phyloP scores from a whole-genome alignment of 1,140 invertebrate genomes.

The fruit fly (Drosophila melanogaster) region DNA sequence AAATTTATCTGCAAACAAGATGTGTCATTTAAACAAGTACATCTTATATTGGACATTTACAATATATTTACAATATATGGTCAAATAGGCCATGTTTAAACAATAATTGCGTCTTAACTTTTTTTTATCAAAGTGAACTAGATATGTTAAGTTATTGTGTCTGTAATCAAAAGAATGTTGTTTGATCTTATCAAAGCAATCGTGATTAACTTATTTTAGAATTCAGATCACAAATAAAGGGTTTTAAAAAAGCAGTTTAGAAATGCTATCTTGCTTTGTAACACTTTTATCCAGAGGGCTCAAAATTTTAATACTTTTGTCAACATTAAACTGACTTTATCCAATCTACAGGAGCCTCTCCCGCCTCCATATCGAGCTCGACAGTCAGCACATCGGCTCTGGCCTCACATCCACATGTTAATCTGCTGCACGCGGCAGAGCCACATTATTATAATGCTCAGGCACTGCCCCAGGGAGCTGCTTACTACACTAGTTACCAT shows the following conservation, averaged over 20 bases:
- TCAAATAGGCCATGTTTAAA: slow-evolving; percentile 1
- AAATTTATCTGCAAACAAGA: too few species aligned
- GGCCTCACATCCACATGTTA: slow-evolving; percentile 82
- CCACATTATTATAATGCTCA: slow-evolving; percentile 80
- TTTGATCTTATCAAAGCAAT: slow-evolving; percentile 1
- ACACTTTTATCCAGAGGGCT: not conserved
- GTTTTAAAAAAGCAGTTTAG: not conserved
- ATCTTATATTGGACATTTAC: too few species aligned
- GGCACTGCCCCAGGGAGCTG: slow-evolving; percentile 53
- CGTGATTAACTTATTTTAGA: not conserved
- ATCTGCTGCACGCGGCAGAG: slow-evolving; percentile 81
- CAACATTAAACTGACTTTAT: not conserved
- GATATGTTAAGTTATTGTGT: not conserved
- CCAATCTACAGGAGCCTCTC: slow-evolving; percentile 59
- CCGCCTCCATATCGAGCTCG: slow-evolving; percentile 66
- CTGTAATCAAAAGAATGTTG: not conserved
- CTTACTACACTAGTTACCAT: slow-evolving; percentile 73
- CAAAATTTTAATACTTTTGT: not conserved
- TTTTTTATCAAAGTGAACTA: slow-evolving; percentile 1
- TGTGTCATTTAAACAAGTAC: not conserved
- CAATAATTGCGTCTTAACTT: slow-evolving; percentile 23
- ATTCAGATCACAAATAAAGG: not conserved
- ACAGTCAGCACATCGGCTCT: slow-evolving; percentile 58
- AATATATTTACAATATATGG: not conserved
- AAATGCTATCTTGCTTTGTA: too few species aligned